A percentile compares a stretch with the other conserved stretches of the same genome.
phyloP scores from a whole-genome alignment of 2,888 invertebrate genomes.

The Phlogophora meticulosa region DNA sequence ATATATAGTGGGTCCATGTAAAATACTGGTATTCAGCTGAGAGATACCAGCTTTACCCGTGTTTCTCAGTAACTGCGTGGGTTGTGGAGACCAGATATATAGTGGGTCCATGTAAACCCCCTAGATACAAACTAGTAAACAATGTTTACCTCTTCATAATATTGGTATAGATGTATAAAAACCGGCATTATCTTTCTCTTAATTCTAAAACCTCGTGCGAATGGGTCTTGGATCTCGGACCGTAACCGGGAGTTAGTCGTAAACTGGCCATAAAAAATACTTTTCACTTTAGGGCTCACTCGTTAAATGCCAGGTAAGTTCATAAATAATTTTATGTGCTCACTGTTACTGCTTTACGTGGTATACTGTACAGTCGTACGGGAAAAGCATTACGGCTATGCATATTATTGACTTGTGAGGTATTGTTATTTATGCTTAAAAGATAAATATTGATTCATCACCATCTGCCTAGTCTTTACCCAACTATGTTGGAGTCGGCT shows the following conservation, averaged over 20 bases:
- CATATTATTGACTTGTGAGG: constrained; percentile 32
- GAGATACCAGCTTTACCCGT: too few species aligned
- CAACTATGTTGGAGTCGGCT: too few species aligned
- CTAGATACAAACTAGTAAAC: too few species aligned
- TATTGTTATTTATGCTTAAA: neutral
- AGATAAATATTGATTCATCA: too few species aligned
- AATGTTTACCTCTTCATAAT: too few species aligned
- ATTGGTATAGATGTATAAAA: neutral
- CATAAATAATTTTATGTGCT: constrained; percentile 82
- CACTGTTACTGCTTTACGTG: constrained; percentile 57
- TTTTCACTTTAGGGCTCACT: constrained; percentile 80
- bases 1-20: too few species aligned
- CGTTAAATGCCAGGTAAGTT: constrained; percentile 82
- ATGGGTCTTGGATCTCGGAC: constrained; percentile 53
- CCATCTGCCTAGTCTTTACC: too few species aligned
- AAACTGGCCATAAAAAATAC: constrained; percentile 82
- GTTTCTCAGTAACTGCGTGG: too few species aligned
- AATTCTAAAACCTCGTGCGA: constrained; percentile 44
- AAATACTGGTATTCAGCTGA: too few species aligned
- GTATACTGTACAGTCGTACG: constrained; percentile 58
- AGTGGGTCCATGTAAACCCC: too few species aligned
- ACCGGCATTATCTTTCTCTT: constrained; percentile 28
- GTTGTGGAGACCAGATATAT: too few species aligned
- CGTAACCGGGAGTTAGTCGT: constrained; percentile 67
- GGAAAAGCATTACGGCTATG: constrained; percentile 45